Evolutionary conservation across 2,797 vertebrate species (phyloP), one percentile per base, ranked within the genome.

Genomic region (Gallinago nigripennis): DNA sequence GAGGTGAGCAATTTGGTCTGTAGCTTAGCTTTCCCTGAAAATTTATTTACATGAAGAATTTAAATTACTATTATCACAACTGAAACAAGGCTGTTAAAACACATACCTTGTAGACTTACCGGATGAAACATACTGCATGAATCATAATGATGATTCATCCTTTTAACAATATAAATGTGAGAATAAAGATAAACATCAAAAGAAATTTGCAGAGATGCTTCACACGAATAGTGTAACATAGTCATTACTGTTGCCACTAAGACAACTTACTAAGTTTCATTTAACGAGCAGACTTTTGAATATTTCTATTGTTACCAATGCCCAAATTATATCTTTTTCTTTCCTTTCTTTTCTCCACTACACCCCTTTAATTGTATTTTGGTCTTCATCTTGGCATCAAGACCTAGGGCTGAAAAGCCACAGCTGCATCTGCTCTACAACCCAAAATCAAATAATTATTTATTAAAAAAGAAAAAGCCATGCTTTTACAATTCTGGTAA

Each of bases 41-140:
- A 57, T 39, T 17, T 39, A 73, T 72, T 68, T 82, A 86, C 66
- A 65, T 56, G 68, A 95, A 93, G 64, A 82, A 76, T 71, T 86
- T 82, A 33, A 88, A 86, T 88, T 68, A 56, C 64, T 86, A 84
- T n/a, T 95, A 94, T 69, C 37, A 41, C 50, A 69, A 88, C 46
- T 83, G 60, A 72, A 76, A 94, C 4, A 64, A 90, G 57, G 50
- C 31, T 73, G 10, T 57, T 54, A 94, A 51, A 81, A 78, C 14
- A 7, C 37, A 53, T 35, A 77, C 33, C 17, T 31, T 88, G 63
- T 5, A 82, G n/a, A 46, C 12, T 58, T 82, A 60, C 7, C 46
- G 35, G 20, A 75, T 77, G 11, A 85, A 90, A 76, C 2, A 13
- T 16, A 58, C 8, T 14, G 6, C n/a, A 58, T 39, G 56, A 94